A percentile compares a stretch with the other conserved stretches of the same genome.
Evolutionary conservation across 2,888 invertebrate species (phyloP).

Genomic region (Chymomyza caudatula): DNA sequence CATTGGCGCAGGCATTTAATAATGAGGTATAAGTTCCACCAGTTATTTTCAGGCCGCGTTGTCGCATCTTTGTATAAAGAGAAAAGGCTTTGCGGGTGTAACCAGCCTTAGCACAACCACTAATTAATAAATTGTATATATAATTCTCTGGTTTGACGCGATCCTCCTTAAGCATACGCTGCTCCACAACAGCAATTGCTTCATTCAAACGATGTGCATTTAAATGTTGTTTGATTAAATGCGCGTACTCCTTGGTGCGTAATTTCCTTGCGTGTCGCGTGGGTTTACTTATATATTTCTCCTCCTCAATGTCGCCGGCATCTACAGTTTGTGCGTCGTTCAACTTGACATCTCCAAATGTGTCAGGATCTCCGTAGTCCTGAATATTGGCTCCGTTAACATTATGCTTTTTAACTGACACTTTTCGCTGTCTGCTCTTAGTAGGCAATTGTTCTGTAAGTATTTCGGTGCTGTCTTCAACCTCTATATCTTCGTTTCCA

Average conservation of each 20-base stretch:
- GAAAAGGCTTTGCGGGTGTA: constrained; percentile 91
- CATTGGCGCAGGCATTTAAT: constrained; percentile 92
- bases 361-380: constrained; percentile 57
- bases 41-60: constrained; percentile 83
- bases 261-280: constrained; percentile 80
- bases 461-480: constrained; percentile 1
- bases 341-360: constrained; percentile 59
- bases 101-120: constrained; percentile 89
- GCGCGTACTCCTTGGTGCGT: constrained; percentile 83
- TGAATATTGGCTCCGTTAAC: constrained; percentile 7
- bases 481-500: constrained; percentile 9
- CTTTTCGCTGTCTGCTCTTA: background rate
- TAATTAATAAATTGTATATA: constrained; percentile 90
- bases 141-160: constrained; percentile 87
- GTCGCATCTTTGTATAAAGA: constrained; percentile 90
- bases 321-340: constrained; percentile 39
- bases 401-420: background rate
- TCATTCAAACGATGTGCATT: constrained; percentile 83
- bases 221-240: constrained; percentile 84
- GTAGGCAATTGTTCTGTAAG: background rate
- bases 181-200: constrained; percentile 88
- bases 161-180: constrained; percentile 87
- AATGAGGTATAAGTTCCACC: constrained; percentile 89
- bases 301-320: constrained; percentile 82
- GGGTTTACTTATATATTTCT: constrained; percentile 80